Evolutionary conservation across 2,797 vertebrate genomes (phyloP).

Genomic region (Vultur gryphus): DNA sequence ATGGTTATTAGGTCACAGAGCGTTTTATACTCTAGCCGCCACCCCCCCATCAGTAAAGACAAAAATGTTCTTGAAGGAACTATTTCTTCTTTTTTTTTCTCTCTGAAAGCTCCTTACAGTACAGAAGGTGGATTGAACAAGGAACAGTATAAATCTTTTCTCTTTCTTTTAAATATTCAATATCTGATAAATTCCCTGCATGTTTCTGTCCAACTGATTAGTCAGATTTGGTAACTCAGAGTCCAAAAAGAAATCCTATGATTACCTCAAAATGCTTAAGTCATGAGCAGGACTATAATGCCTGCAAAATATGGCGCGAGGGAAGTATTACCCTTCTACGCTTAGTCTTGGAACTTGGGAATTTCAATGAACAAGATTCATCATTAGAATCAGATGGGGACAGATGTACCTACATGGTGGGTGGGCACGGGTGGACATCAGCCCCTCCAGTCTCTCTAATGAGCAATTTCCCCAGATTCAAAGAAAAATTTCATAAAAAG

Average conservation of each 20-base stretch:
- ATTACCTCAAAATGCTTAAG: background rate
- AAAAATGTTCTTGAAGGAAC: background rate
- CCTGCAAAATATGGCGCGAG: background rate
- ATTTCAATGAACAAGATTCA: background rate
- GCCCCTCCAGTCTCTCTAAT: slow-evolving; percentile 35
- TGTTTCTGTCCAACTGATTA: background rate
- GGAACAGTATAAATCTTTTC: background rate
- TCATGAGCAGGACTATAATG: background rate
- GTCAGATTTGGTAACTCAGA: background rate
- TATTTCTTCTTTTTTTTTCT: too few species aligned
- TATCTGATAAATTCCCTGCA: background rate
- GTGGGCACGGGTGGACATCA: background rate
- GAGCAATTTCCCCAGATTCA: slow-evolving; percentile 58
- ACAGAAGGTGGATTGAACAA: background rate
- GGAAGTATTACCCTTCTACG: background rate
- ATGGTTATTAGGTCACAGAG: background rate
- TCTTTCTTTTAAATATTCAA: background rate
- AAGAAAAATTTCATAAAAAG: slow-evolving; percentile 56
- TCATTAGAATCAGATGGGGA: slow-evolving; percentile 27
- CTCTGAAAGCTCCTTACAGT: background rate
- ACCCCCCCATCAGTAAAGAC: background rate
- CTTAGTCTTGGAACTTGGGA: background rate
- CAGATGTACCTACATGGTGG: slow-evolving; percentile 4
- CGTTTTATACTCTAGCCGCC: background rate
- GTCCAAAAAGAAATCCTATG: background rate